Conservation (phyloP, 1,140 invertebrate species). For the Rhyacophila brunnea region DNA sequence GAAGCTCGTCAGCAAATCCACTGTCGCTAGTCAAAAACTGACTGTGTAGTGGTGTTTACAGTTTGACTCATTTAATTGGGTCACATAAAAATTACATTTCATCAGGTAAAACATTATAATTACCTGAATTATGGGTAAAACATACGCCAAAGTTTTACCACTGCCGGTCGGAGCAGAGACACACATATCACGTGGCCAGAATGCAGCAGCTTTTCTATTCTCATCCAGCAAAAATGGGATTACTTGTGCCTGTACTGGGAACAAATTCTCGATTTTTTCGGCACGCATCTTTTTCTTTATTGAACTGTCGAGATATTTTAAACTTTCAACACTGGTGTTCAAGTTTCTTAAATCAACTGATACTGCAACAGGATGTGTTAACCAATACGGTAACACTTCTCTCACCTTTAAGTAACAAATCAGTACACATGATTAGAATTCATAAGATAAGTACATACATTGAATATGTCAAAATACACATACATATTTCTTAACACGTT, state of each 20-base stretch:
- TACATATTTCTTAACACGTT: no score
- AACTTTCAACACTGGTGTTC: slow-evolving; percentile 57
- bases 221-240: slow-evolving; percentile 77
- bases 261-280: slow-evolving; percentile 78
- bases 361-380: slow-evolving; percentile 76
- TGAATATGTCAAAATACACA: no score
- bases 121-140: slow-evolving; percentile 86
- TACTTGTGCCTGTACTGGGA: slow-evolving; percentile 83
- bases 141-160: slow-evolving; percentile 95
- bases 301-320: slow-evolving; percentile 60
- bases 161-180: slow-evolving; percentile 96
- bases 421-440: no score
- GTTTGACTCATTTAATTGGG: no score
- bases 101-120: slow-evolving; percentile 11
- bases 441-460: no score
- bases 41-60: no score
- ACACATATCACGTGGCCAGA: slow-evolving; percentile 86
- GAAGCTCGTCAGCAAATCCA: no score
- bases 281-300: slow-evolving; percentile 64
- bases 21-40: no score
- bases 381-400: slow-evolving; percentile 82
- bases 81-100: no score
- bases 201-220: slow-evolving; percentile 56
- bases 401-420: no score
- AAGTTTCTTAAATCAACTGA: slow-evolving; percentile 67